Conservation (phyloP, 2,888 invertebrate species). For the Eupithecia exiguata region DNA sequence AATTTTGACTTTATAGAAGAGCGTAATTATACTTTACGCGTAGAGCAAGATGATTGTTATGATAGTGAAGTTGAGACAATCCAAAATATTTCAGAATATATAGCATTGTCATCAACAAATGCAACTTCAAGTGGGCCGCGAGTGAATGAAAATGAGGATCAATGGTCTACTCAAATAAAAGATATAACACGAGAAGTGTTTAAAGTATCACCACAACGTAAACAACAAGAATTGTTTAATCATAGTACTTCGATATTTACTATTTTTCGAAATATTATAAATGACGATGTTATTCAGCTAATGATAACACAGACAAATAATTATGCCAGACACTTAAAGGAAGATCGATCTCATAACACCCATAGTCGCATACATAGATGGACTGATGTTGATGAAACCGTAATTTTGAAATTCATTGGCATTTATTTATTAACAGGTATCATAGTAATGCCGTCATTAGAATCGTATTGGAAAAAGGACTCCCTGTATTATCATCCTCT, state of each 20-base stretch:
- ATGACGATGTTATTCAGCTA: constrained; percentile 20
- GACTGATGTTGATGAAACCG: constrained; percentile 19
- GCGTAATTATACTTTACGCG: constrained; percentile 20
- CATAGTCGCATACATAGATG: constrained; percentile 9
- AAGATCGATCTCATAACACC: constrained; percentile 20
- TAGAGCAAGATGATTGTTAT: constrained; percentile 15
- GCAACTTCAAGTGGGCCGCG: constrained; percentile 17
- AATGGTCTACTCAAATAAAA: constrained; percentile 17
- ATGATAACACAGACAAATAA: constrained; percentile 20
- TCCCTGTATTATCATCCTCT: constrained; percentile 37
- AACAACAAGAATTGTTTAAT: constrained; percentile 18
- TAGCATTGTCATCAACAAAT: constrained; percentile 18
- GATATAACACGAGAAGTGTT: constrained; percentile 12
- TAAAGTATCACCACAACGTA: constrained; percentile 19
- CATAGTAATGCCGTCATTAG: constrained; percentile 34
- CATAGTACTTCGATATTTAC: constrained; percentile 18
- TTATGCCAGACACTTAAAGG: constrained; percentile 18
- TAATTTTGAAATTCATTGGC: constrained; percentile 26
- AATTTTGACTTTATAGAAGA: constrained; percentile 19
- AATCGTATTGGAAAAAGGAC: constrained; percentile 40
- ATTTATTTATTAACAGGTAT: constrained; percentile 30
- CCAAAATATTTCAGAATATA: constrained; percentile 13
- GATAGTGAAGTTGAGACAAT: constrained; percentile 4
- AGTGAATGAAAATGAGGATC: constrained; percentile 17
- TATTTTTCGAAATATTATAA: constrained; percentile 20